phyloP scores from a whole-genome alignment of 2,113 vertebrate species.

The Phylloscopus trochilus region DNA sequence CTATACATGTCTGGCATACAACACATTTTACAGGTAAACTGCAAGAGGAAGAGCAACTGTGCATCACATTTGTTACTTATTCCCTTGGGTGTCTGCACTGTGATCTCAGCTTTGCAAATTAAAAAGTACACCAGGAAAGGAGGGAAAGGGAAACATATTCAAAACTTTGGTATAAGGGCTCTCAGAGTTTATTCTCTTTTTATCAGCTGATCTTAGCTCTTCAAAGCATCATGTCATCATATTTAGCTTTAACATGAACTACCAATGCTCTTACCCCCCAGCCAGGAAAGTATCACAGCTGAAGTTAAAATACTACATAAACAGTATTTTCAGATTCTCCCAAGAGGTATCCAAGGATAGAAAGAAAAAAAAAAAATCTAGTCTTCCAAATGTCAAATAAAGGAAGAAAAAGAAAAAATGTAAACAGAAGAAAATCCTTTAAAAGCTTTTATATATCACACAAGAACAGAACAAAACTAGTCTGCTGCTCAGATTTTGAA shows the following conservation, averaged over 20 bases:
- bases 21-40: not conserved
- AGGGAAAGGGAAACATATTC: not conserved
- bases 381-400: slow-evolving; percentile 17
- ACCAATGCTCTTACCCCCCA: not conserved
- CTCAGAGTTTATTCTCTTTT: not conserved
- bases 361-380: not conserved
- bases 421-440: slow-evolving; percentile 36
- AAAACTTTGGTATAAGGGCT: not conserved
- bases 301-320: not conserved
- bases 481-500: not conserved
- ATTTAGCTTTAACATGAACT: not conserved
- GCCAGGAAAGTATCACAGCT: not conserved
- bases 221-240: not conserved
- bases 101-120: not conserved
- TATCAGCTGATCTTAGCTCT: not conserved
- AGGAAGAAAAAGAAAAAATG: not conserved
- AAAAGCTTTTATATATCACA: slow-evolving; percentile 25
- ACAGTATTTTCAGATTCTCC: not conserved
- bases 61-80: not conserved
- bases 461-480: not conserved
- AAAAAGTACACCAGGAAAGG: not conserved
- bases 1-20: not conserved
- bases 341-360: not conserved
- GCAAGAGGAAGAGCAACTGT: not conserved
- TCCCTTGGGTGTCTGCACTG: not conserved